Percentiles rank a stretch among this genome's conserved stretches.
Evolutionary conservation across 1,140 invertebrate species (phyloP).

Genomic region (Coptotermes formosanus): DNA sequence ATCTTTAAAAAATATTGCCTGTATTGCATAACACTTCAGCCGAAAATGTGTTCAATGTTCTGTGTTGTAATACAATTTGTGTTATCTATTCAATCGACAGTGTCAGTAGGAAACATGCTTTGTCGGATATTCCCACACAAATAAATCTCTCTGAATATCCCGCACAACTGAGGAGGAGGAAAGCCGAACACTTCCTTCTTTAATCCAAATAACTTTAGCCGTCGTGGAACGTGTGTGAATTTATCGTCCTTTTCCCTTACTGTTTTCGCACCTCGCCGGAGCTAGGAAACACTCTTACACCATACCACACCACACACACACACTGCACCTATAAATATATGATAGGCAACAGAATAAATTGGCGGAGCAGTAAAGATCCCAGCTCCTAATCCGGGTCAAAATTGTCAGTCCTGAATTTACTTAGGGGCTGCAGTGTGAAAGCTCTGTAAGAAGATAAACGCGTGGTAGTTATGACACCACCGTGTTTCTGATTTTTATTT

Average conservation of each 20-base stretch:
- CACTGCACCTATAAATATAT: background rate
- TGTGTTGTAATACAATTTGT: background rate
- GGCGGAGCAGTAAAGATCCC: background rate
- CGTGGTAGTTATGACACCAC: background rate
- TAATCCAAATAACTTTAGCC: slow-evolving; percentile 12
- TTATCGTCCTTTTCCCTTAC: background rate
- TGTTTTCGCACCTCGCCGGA: background rate
- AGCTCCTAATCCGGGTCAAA: background rate
- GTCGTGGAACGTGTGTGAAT: background rate
- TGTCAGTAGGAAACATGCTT: background rate
- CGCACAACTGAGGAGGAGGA: background rate
- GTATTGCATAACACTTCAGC: too few species aligned
- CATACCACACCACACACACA: too few species aligned
- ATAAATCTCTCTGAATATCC: background rate
- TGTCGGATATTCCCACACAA: background rate
- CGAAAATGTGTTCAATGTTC: too few species aligned
- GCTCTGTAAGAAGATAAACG: background rate
- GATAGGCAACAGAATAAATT: background rate
- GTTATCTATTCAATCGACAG: background rate
- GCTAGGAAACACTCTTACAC: background rate
- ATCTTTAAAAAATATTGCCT: too few species aligned
- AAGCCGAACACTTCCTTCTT: slow-evolving; percentile 18
- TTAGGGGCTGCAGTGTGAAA: background rate
- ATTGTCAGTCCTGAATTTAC: background rate
- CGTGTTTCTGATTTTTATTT: background rate